Evolutionary conservation across 2,113 vertebrate genomes (phyloP), one percentile per base, ranked within the genome.

Genomic region (Vulpes vulpes): DNA sequence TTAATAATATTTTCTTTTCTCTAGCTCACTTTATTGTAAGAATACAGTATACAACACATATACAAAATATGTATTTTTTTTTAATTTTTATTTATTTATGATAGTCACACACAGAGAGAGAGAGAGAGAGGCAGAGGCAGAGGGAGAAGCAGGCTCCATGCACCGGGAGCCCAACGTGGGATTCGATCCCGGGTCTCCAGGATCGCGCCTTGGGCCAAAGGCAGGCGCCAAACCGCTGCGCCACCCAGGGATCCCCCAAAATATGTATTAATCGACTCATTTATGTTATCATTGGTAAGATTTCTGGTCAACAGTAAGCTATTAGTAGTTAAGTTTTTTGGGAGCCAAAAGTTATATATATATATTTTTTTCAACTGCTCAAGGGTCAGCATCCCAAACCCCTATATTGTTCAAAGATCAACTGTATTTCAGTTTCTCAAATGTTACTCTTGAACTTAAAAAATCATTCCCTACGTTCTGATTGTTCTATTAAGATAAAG

Each of bases 401-500:
- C 73, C 73, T 49, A 43, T 23, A 76, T 49, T 76, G 14, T 51
- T 49, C 73, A 51, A 76, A 49, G 74, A 25, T 78, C 43, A 78
- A 51, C 25, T 30, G 15, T 49, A 71, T 80, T 93, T 92, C 32
- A 90, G 14, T 12, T 96, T 97, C 35, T 91, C 73, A 83, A 82
- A 92, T 92, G 59, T 49, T 92, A 74, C 7, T 93, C 53, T 84
- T 76, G 2, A 95, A 60, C 86, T 76, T 62, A 2, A 82, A 92
- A 49, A 5, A 82, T 69, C 8, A 87, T 74, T 43, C 80, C 25
- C 25, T 57, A 73, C 82, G 27, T n/a, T 93, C 38, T 80, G 30
- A 71, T 27, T 96, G 9, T 89, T 79, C 30, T 84, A 38, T 64
- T 79, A 96, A 80, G 30, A 95, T 22, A 67, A 95, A 80, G 59